Evolutionary conservation across 1,140 invertebrate genomes (phyloP).

Genomic region (Heterodera schachtii): DNA sequence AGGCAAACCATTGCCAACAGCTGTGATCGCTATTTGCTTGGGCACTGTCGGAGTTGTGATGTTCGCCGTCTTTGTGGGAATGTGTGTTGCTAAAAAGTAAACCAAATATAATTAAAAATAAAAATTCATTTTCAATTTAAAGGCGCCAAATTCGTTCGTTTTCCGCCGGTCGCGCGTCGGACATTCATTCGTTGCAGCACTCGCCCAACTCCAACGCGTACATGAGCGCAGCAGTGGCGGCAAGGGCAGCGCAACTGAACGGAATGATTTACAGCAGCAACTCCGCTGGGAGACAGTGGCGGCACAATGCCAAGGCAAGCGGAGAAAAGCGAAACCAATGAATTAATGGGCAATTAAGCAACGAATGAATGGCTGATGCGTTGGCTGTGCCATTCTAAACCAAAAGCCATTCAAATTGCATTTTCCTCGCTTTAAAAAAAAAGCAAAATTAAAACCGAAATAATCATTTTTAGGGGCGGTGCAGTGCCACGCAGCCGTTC

Average conservation of each 20-base stretch:
- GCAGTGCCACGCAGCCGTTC: background rate
- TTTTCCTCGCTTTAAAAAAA: background rate
- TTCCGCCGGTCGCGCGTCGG: background rate
- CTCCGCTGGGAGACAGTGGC: constrained; percentile 1
- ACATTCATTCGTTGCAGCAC: constrained; percentile 14
- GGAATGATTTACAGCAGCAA: constrained; percentile 18
- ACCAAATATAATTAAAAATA: no score
- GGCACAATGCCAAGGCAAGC: background rate
- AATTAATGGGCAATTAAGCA: background rate
- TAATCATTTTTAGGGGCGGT: background rate
- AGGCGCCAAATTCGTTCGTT: background rate
- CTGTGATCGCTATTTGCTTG: constrained; percentile 57
- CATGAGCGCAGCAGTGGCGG: constrained; percentile 8
- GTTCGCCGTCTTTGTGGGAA: constrained; percentile 59
- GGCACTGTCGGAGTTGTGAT: constrained; percentile 57
- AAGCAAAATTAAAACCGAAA: background rate
- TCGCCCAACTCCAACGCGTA: constrained; percentile 29
- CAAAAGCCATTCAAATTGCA: no score
- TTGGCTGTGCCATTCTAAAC: no score
- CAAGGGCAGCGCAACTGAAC: constrained; percentile 18
- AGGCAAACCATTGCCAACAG: constrained; percentile 43
- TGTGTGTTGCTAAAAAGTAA: constrained; percentile 50
- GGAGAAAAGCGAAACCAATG: background rate
- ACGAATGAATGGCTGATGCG: no score
- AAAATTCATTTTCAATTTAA: background rate